These are phyloP conservation scores for Aphidoletes aphidimyza DNA, from an alignment of 2,888 invertebrate genomes.

Conservation along the genomic window DNA sequence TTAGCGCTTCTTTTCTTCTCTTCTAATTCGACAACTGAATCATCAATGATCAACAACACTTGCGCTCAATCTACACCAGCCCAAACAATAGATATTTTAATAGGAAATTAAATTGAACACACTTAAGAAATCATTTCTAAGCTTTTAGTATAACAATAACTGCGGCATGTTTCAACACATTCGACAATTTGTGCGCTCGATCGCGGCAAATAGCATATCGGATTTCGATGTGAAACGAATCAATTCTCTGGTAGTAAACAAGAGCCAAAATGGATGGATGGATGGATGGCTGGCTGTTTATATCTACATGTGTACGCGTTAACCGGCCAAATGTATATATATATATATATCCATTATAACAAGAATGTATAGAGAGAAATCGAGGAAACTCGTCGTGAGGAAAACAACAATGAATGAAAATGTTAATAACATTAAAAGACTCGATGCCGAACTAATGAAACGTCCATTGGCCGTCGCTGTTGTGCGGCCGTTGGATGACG, in stretches of 20 bases:
- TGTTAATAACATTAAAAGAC: background rate
- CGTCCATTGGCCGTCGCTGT: background rate
- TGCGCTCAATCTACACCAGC: background rate
- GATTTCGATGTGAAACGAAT: constrained; percentile 51
- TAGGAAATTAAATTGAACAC: constrained; percentile 54
- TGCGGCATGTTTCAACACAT: background rate
- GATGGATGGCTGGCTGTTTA: background rate
- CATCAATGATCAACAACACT: background rate
- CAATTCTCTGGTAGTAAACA: constrained; percentile 52
- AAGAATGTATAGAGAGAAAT: background rate
- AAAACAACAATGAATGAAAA: background rate
- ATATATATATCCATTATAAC: too few species aligned
- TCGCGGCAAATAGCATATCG: background rate
- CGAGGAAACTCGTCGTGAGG: background rate
- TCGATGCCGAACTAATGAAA: background rate
- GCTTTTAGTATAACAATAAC: constrained; percentile 9
- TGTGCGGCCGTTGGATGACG: background rate
- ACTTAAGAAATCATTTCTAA: constrained; percentile 41
- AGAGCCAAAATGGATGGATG: constrained; percentile 34
- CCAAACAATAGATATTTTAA: constrained; percentile 30
- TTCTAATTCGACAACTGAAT: constrained; percentile 1
- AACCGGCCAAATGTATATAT: background rate
- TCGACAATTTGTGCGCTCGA: background rate
- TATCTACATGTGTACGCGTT: background rate
- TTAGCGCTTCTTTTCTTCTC: background rate